Evolutionary conservation across 2,797 vertebrate genomes (phyloP), one percentile per base, ranked within the genome.

Genomic region (Schizopygopsis pylzovi): DNA sequence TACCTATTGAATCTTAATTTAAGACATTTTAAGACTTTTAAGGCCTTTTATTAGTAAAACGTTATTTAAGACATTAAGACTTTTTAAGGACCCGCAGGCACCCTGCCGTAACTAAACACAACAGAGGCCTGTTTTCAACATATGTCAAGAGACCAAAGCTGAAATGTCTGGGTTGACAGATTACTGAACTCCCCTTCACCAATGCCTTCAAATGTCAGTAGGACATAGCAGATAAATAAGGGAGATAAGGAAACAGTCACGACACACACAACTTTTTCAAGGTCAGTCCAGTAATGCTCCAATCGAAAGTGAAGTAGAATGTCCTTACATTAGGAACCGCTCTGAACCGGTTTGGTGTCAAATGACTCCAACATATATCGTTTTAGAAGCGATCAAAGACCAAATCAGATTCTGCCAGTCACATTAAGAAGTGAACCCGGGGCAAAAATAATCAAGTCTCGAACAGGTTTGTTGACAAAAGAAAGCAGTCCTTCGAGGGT

Each of bases 201-300:
- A 52, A 61, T 49, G 11, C 16, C 37, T 22, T 45, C 22, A 33
- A n/a, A 52, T 15, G 20, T 49, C 61, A 37, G 70, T 28, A 20
- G 15, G 25, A 28, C 59, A 68, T 67, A 45, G 15, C 22, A 39
- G 25, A 59, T 22, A n/a, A 22, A 16, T 52, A 81, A 72, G 49
- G 9, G 28, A 54, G 75, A 75, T 54, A 83, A 84, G 49, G 11
- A 85, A 84, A 71, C 13, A 54, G 43, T 39, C 47, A 77, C 86
- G 18, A 39, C 49, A 41, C 43, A 16, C 11, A 11, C 39, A 1
- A 56, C 70, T 47, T 37, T 73, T 83, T 87, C 85, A 90, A 89
- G 90, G 87, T 86, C 86, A 84, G 67, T 45, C 63, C 22, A 79
- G 86, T 56, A 88, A 85, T 43, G 49, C 77, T 61, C 79, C 72